Evolutionary conservation across 2,888 invertebrate genomes (phyloP), one percentile per base, ranked within the genome.

Genomic region (Eupithecia dodoneata): DNA sequence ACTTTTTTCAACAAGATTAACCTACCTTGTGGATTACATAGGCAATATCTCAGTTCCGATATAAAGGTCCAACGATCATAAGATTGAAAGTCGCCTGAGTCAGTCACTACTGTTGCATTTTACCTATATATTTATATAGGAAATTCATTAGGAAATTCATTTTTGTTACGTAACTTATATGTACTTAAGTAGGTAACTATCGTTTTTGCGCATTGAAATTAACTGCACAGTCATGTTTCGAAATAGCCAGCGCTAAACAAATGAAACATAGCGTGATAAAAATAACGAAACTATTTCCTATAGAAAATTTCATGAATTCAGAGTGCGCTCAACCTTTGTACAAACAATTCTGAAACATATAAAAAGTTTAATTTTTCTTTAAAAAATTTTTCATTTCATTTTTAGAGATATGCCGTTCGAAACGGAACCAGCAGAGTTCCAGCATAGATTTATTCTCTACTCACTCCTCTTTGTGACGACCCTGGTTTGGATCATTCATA

Each of bases 381-480:
- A 18, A 3, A n/a, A n/a, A n/a, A n/a, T n/a, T 18, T 45, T 45
- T 30, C 30, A 30, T 30, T 30, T 30, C 30, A 30, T 30, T 70
- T 70, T 47, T 76, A 81, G 81, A 76, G 78, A 59, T 72, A 83
- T 83, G 81, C 12, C 74, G 10, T 3, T 79, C 4, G 76, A 83
- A 13, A 59, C 6, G 71, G 63, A 52, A 66, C 73, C 30, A 42
- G 70, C 44, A 45, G 72, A 72, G 59, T 75, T 75, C 42, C 67
- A 75, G 15, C 12, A 65, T 30, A 63, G 75, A 9, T 74, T 73
- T 47, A 30, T 78, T 9, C 69, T 83, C 71, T 82, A 80, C 52
- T 72, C 74, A 47, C 76, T 83, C 10, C 4, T 81, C 7, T 55
- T 81, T 0, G 2, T 81, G 15, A 71, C 76, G 0, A 42, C 77